These are phyloP conservation scores for Xyrichtys novacula DNA, from an alignment of 2,797 vertebrate genomes.

Conservation along the genomic window DNA sequence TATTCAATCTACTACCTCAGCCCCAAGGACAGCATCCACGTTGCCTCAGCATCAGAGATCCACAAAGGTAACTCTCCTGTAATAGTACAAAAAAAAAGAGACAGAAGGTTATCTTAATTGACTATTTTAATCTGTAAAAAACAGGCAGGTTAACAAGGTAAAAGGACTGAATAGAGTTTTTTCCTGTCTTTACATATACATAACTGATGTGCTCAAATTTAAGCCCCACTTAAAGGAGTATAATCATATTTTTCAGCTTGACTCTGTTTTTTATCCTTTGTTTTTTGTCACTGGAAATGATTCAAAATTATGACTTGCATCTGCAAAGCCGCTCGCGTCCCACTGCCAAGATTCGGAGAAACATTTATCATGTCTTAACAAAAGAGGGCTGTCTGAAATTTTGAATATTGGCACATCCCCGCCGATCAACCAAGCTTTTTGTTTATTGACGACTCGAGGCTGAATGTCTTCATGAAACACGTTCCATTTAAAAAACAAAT, in stretches of 20 bases:
- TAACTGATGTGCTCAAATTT: constrained; percentile 12
- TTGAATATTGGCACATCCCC: constrained; percentile 41
- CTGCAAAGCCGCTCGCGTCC: constrained; percentile 40
- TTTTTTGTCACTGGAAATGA: constrained; percentile 35
- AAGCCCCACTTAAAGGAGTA: constrained; percentile 5
- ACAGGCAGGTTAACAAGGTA: constrained; percentile 15
- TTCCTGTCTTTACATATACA: neutral
- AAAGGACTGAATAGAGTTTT: neutral
- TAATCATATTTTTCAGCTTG: constrained; percentile 5
- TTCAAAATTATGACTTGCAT: constrained; percentile 43
- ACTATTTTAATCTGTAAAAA: constrained; percentile 17
- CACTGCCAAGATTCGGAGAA: constrained; percentile 40
- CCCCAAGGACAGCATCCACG: constrained; percentile 91
- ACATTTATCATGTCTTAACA: constrained; percentile 34
- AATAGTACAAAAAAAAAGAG: constrained; percentile 54
- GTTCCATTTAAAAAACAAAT: constrained; percentile 42
- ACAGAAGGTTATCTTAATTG: constrained; percentile 50
- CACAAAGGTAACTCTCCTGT: constrained; percentile 59
- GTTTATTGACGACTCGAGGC: neutral
- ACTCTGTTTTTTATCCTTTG: constrained; percentile 36
- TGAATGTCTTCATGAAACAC: constrained; percentile 25
- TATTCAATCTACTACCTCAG: constrained; percentile 99
- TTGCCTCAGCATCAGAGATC: constrained; percentile 58
- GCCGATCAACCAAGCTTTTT: constrained; percentile 4
- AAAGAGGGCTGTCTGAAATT: constrained; percentile 31